Percentiles rank a stretch among this genome's conserved stretches.
Conservation (phyloP, 2,113 vertebrate genomes). For the Anseranas semipalmata region DNA sequence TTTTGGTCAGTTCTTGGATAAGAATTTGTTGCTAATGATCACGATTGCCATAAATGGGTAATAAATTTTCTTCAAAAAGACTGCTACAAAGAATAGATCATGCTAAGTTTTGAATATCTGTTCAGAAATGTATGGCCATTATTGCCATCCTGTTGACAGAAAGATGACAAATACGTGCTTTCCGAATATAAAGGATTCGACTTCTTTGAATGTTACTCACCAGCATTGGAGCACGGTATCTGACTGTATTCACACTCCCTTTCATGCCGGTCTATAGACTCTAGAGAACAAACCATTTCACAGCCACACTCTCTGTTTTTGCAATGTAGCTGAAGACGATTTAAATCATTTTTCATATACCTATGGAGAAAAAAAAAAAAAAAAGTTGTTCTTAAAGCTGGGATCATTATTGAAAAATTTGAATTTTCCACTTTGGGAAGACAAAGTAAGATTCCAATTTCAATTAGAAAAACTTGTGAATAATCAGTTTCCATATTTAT, state of each 20-base stretch:
- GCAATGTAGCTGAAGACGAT: constrained; percentile 86
- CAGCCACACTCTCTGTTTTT: constrained; percentile 84
- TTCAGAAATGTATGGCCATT: background rate
- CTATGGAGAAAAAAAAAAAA: constrained; percentile 51
- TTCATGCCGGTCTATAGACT: constrained; percentile 85
- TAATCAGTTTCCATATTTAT: background rate
- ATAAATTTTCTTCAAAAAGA: background rate
- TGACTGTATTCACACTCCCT: constrained; percentile 85
- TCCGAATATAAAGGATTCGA: background rate
- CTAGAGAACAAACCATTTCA: constrained; percentile 85
- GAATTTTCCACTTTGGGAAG: background rate
- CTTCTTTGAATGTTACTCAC: constrained; percentile 65
- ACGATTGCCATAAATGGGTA: background rate
- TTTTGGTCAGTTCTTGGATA: background rate
- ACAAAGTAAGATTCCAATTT: background rate
- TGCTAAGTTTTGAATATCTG: background rate
- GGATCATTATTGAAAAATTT: background rate
- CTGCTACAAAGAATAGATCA: background rate
- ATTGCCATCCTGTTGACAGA: background rate
- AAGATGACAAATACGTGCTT: background rate
- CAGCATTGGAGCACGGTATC: constrained; percentile 82
- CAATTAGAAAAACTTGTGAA: background rate
- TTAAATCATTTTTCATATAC: constrained; percentile 92
- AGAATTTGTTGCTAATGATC: background rate
- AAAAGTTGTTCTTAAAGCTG: background rate